phyloP scores from a whole-genome alignment of 2,113 vertebrate species.

The Pseudorhombus dupliciocellatus region DNA sequence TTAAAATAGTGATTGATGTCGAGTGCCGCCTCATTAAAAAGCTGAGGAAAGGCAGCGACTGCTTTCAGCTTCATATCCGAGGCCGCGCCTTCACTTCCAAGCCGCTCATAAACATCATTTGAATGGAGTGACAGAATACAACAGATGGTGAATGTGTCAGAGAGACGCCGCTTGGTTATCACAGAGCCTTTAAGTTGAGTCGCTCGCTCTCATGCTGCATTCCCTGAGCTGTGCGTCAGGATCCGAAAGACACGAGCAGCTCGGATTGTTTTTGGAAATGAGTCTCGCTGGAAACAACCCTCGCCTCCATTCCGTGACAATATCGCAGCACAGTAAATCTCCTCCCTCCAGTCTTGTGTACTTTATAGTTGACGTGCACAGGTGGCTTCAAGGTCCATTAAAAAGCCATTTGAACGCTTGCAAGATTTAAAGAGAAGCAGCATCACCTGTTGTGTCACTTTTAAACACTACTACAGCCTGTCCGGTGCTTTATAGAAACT shows the following conservation, averaged over 20 bases:
- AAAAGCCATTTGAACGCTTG: constrained; percentile 8
- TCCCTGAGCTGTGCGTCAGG: constrained; percentile 9
- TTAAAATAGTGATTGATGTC: neutral
- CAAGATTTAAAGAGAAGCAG: neutral
- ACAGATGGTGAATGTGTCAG: constrained; percentile 30
- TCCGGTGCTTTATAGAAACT: neutral
- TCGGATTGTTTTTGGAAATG: constrained; percentile 13
- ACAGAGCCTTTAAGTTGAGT: constrained; percentile 23
- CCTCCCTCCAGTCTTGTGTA: neutral
- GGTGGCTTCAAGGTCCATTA: constrained; percentile 24
- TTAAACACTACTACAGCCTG: neutral
- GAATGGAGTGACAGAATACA: constrained; percentile 10
- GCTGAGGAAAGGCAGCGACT: neutral
- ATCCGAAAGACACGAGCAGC: neutral
- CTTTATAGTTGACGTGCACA: constrained; percentile 11
- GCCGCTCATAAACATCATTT: constrained; percentile 20
- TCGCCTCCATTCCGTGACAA: neutral
- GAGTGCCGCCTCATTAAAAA: neutral
- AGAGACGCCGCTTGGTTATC: neutral
- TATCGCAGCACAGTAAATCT: constrained; percentile 10
- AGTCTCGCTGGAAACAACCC: constrained; percentile 18
- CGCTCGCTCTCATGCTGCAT: constrained; percentile 9
- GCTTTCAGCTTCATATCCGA: neutral
- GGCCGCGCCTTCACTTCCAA: neutral
- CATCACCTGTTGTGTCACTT: neutral